Percentiles rank a stretch among this genome's conserved stretches.
Evolutionary conservation across 2,888 invertebrate genomes (phyloP).

Genomic region (Pollenia labialis): DNA sequence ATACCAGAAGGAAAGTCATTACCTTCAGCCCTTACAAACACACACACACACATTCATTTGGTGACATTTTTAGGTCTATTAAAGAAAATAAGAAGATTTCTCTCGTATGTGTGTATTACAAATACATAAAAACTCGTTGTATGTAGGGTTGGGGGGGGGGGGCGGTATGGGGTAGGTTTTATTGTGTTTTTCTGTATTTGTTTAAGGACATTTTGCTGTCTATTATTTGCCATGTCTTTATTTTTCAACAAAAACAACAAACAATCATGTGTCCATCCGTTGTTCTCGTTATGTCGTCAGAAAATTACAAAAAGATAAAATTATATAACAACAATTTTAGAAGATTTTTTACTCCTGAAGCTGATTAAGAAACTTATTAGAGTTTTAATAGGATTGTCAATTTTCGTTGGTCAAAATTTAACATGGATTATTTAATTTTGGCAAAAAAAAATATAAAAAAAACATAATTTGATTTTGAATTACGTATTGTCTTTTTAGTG

Average conservation of each 20-base stretch:
- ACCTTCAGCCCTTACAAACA: conserved; percentile 18
- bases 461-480: no score
- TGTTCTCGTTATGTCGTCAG: conserved; percentile 47
- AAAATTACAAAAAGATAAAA: conserved; percentile 26
- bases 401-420: conserved; percentile 16
- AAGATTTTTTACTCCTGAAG: not conserved
- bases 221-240: conserved; percentile 63
- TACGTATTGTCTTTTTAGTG: no score
- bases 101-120: not conserved
- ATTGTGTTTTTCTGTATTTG: conserved; percentile 28
- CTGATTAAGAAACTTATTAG: conserved; percentile 37
- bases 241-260: conserved; percentile 56
- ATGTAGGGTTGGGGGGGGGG: not conserved
- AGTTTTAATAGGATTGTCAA: conserved; percentile 60
- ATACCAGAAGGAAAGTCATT: conserved; percentile 52
- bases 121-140: not conserved
- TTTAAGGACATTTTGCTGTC: conserved; percentile 50
- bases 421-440: conserved; percentile 11
- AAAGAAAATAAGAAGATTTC: conserved; percentile 34
- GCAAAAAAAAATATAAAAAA: not conserved
- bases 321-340: not conserved
- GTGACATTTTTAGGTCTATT: conserved; percentile 52
- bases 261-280: conserved; percentile 42
- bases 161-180: no score
- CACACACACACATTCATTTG: conserved; percentile 22